Evolutionary conservation across 2,113 vertebrate species (phyloP), one percentile per base, ranked within the genome.

Genomic region (Telmatochromis sp.): DNA sequence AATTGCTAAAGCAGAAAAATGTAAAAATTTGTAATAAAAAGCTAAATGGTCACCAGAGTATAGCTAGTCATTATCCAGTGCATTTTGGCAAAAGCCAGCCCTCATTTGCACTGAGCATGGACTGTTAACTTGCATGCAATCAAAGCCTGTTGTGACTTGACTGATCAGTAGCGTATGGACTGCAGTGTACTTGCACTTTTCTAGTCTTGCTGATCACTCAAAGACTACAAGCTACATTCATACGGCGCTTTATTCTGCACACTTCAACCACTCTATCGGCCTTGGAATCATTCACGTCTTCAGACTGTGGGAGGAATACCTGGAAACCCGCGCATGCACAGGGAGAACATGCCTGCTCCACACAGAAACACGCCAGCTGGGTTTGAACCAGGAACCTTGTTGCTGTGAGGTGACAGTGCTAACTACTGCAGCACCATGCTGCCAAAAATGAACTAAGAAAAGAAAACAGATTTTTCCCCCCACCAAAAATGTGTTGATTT

Each of bases 401-500:
- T 75, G 40, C 14, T 47, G 15, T 17, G 68, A 47, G 21, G 68
- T 28, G 68, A 73, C 40, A 17, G 68, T 47, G 70, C 9, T 47
- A 75, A 75, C 70, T 42, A 28, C 6, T 75, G 70, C 23, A 47
- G 42, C 42, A 12, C 42, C 9, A 10, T 17, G 6, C 68, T 40
- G 40, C 23, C 21, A 47, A 47, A 73, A 73, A 26, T 7, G 13
- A 26, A 17, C 68, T 28, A 45, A 75, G 42, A 75, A 75, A 26
- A 75, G 40, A 28, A 75, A 75, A 47, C 40, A 1, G 21, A 45
- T 11, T 26, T 3, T 10, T 1, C 0, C 0, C 4, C 9, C 9
- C 13, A 73, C 4, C 6, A 17, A 26, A 45, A 45, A 75, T 2
- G 1, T 49, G 23, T 19, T 19, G 21, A 75, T 19, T 49, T 1